phyloP scores from a whole-genome alignment of 2,888 invertebrate species.

The Scaptomyza flava region DNA sequence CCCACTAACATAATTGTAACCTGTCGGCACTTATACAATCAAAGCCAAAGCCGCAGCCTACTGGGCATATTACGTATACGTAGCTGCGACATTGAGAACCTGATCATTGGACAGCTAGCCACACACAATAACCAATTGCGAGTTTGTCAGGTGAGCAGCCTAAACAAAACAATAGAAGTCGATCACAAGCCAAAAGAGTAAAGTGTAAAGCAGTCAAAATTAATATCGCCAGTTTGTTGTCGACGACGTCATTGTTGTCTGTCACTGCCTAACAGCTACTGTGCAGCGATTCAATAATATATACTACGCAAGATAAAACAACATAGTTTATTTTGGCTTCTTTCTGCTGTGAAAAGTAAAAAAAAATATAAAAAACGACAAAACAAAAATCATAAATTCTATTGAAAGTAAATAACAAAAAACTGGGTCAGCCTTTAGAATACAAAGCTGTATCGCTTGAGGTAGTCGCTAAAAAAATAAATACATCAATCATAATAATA shows the following conservation, averaged over 20 bases:
- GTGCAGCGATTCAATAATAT: conserved; percentile 41
- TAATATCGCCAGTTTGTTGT: conserved; percentile 54
- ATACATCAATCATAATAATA: conserved; percentile 67
- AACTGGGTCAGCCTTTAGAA: conserved; percentile 61
- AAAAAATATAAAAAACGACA: conserved; percentile 1
- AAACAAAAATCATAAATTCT: conserved; percentile 56
- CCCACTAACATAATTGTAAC: conserved; percentile 48
- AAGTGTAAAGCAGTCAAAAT: conserved; percentile 46
- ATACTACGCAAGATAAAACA: conserved; percentile 40
- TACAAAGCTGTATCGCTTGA: conserved; percentile 37
- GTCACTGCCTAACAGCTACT: conserved; percentile 61
- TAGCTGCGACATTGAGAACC: conserved; percentile 32
- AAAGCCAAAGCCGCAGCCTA: conserved; percentile 21
- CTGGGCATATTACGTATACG: conserved; percentile 57
- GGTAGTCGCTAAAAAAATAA: conserved; percentile 30
- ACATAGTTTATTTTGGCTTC: conserved; percentile 40
- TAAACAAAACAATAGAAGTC: conserved; percentile 52
- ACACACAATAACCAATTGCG: conserved; percentile 57
- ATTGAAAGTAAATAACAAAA: conserved; percentile 71
- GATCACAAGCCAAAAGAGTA: not conserved
- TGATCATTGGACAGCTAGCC: conserved; percentile 45
- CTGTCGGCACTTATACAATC: conserved; percentile 33
- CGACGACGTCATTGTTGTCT: conserved; percentile 58
- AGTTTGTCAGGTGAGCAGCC: conserved; percentile 34
- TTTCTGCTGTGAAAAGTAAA: conserved; percentile 16